Conservation (phyloP, 1,140 invertebrate genomes). For the Ptiloglossa arizonensis region DNA sequence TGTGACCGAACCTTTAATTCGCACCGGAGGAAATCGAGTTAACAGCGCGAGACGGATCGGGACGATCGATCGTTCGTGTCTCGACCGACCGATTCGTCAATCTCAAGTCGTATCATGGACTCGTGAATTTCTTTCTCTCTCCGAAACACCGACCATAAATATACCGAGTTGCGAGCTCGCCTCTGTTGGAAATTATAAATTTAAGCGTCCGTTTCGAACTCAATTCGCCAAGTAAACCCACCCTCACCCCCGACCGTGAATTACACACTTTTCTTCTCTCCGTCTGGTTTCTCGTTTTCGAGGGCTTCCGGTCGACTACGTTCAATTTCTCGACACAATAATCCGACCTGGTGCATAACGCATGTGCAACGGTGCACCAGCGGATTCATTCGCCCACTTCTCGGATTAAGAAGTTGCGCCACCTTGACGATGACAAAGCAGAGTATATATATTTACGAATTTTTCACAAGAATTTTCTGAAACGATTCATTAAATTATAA, state of each 20-base stretch:
- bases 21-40: conserved; percentile 1
- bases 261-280: background rate
- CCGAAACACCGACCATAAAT: background rate
- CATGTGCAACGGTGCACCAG: background rate
- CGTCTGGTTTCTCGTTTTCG: background rate
- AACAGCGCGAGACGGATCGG: background rate
- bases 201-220: background rate
- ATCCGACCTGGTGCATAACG: background rate
- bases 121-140: background rate
- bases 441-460: too few species aligned
- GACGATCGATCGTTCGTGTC: background rate
- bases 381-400: background rate
- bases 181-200: background rate
- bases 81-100: background rate
- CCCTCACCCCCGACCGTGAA: background rate
- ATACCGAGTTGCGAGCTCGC: background rate
- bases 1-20: background rate
- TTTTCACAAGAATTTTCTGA: too few species aligned
- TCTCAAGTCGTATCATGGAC: background rate
- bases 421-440: too few species aligned
- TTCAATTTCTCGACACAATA: background rate
- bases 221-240: background rate
- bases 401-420: too few species aligned
- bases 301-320: background rate
- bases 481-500: too few species aligned